phyloP scores from a whole-genome alignment of 2,113 vertebrate species.

The Tachycineta bicolor region DNA sequence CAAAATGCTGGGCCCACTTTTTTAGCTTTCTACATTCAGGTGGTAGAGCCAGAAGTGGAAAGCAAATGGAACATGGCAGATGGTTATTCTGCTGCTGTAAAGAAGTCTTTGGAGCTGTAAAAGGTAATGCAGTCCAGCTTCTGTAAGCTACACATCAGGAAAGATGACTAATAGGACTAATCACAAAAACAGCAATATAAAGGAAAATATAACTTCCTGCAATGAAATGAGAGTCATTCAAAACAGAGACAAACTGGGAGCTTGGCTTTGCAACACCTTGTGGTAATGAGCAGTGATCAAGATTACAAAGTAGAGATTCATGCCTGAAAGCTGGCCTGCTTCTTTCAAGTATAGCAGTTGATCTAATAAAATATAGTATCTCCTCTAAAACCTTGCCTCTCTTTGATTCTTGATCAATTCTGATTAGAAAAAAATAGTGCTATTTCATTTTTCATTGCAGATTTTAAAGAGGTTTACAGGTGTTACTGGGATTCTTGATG shows the following conservation, averaged over 20 bases:
- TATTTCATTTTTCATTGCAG: neutral
- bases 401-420: neutral
- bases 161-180: slow-evolving; percentile 11
- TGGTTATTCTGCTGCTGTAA: neutral
- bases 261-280: neutral
- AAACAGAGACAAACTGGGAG: neutral
- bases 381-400: neutral
- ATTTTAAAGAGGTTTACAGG: neutral
- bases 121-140: slow-evolving; percentile 11
- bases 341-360: neutral
- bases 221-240: neutral
- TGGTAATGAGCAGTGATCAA: neutral
- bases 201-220: neutral
- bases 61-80: slow-evolving; percentile 10
- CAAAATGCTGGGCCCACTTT: neutral
- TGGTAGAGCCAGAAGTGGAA: neutral
- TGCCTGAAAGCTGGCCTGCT: neutral
- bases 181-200: neutral
- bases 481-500: neutral
- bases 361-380: neutral
- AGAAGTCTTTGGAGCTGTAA: neutral
- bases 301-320: neutral
- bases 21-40: neutral
- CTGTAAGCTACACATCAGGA: neutral
- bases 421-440: neutral